phyloP scores from a whole-genome alignment of 2,113 vertebrate species.

The Dromiciops gliroides region DNA sequence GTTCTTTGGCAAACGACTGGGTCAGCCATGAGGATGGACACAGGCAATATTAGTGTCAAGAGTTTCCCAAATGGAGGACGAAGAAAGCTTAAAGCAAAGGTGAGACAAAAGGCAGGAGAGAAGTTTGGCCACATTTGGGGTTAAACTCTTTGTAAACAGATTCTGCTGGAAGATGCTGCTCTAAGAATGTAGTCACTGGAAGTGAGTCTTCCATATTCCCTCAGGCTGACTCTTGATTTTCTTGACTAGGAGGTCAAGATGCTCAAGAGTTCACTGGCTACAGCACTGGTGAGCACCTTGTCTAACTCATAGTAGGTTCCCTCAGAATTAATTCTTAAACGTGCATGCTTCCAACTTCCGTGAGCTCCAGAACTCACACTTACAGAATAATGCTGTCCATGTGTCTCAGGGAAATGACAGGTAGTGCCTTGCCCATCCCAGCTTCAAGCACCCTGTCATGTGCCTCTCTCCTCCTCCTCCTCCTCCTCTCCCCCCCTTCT shows the following conservation, averaged over 20 bases:
- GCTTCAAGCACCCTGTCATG: too few species aligned
- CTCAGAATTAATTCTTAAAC: too few species aligned
- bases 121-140: neutral
- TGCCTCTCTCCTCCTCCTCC: too few species aligned
- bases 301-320: too few species aligned
- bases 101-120: neutral
- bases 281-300: neutral
- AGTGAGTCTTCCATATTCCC: neutral
- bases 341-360: too few species aligned
- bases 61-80: neutral
- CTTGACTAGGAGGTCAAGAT: neutral
- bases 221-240: neutral
- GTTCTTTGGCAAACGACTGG: constrained; percentile 74
- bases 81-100: neutral
- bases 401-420: too few species aligned
- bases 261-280: neutral
- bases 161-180: too few species aligned
- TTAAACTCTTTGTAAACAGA: too few species aligned
- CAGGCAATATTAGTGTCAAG: constrained; percentile 59
- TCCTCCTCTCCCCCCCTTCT: too few species aligned
- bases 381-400: too few species aligned
- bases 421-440: too few species aligned
- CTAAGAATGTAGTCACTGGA: neutral
- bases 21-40: constrained; percentile 65
- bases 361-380: too few species aligned